Evolutionary conservation across 2,113 vertebrate species (phyloP), one percentile per base, ranked within the genome.

Genomic region (Herpailurus yagouaroundi): DNA sequence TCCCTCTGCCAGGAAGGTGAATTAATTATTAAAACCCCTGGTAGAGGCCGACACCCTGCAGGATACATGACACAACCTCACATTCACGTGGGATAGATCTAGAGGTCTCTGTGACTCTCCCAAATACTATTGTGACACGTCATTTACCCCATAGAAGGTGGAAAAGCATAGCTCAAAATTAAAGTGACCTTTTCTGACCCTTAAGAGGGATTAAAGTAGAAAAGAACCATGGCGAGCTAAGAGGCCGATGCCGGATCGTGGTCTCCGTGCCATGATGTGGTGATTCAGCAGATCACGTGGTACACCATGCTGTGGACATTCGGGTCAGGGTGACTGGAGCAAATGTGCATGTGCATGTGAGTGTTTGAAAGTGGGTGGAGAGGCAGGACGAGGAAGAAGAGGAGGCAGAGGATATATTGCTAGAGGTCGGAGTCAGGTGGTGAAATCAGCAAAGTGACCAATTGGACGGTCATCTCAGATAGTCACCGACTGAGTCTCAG

Each of bases 191-290:
- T 71, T 89, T 16, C 41, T 60, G 27, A 29, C 27, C 27, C 5
- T 76, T 41, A 57, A 64, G 19, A 69, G 38, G n/a, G 25, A 91
- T 77, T 50, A 55, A 88, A 60, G 36, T 55, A 15, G 25, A 33
- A 31, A 86, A 92, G 9, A 77, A 33, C 31, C 77, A 29, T 12
- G 3, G 31, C 27, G 84, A 84, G 41, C 41, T 48, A 38, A 83
- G 41, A 23, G n/a, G 38, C 55, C 0, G 0, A 21, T 68, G n/a
- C n/a, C 15, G 2, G 69, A 3, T 2, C 7, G 16, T 13, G 19
- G 41, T n/a, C 50, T 83, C 23, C 50, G 8, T 23, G 33, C 33
- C 52, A 18, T 23, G 33, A 77, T 21, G 14, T 68, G 11, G 33
- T 84, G 90, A 89, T 29, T 57, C 52, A 45, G 50, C 36, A 25